Percentiles rank a stretch among this genome's conserved stretches.
Conservation (phyloP, 2,113 vertebrate genomes). For the Eretmochelys imbricata region DNA sequence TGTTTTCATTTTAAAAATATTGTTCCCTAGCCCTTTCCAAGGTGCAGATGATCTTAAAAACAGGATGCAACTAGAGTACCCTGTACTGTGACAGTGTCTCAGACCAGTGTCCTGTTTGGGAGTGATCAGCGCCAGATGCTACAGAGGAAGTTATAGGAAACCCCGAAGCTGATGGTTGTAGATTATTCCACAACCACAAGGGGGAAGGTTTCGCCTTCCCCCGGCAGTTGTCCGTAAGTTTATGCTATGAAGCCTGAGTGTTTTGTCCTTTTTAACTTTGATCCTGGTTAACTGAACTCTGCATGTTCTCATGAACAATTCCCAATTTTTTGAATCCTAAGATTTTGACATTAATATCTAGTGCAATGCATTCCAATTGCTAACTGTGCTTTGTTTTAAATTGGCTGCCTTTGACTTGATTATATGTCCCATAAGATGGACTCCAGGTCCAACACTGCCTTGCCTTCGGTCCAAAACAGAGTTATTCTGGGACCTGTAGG, state of each 20-base stretch:
- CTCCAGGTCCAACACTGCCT: not conserved
- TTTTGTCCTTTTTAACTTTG: not conserved
- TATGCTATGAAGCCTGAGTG: not conserved
- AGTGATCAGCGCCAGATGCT: not conserved
- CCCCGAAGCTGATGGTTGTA: not conserved
- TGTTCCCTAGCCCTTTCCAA: not conserved
- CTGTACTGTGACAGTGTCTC: not conserved
- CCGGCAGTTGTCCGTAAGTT: not conserved
- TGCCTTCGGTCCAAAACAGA: not conserved
- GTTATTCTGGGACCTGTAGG: not conserved
- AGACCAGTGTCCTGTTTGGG: not conserved
- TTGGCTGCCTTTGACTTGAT: not conserved
- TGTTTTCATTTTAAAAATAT: not conserved
- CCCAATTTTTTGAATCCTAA: not conserved
- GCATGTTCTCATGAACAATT: not conserved
- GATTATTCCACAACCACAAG: not conserved
- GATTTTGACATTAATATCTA: not conserved
- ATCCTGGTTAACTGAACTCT: not conserved
- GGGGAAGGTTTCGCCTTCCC: not conserved
- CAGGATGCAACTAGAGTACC: not conserved
- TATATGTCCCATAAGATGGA: not conserved
- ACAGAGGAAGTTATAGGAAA: not conserved
- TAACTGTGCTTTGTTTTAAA: not conserved
- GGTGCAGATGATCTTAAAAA: not conserved
- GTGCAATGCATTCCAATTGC: not conserved